These are phyloP conservation scores for Nyctibius grandis DNA, from an alignment of 2,797 vertebrate species.

Conservation along the genomic window DNA sequence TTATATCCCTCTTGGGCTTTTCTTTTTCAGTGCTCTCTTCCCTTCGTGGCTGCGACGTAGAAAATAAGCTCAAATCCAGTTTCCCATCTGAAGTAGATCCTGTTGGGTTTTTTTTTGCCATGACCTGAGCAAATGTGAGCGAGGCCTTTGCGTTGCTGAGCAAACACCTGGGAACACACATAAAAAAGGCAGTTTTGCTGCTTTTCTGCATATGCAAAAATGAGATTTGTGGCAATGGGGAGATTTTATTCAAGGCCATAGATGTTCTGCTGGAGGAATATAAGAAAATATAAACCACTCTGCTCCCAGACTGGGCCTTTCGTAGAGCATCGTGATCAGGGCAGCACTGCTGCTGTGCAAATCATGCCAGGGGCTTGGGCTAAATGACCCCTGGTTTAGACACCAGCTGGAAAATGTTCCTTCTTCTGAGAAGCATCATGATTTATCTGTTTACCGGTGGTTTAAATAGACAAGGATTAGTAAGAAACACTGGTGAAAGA, in stretches of 20 bases:
- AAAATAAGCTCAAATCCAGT: neutral
- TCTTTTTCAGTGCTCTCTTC: neutral
- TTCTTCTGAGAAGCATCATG: neutral
- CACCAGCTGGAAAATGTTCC: neutral
- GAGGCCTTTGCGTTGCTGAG: neutral
- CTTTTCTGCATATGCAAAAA: neutral
- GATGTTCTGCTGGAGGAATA: neutral
- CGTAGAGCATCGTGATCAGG: neutral
- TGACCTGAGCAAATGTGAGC: neutral
- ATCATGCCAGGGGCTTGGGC: fast-evolving
- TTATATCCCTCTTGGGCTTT: constrained; percentile 15
- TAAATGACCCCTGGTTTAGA: neutral
- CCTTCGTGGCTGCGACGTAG: neutral
- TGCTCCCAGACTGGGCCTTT: neutral
- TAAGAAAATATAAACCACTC: neutral
- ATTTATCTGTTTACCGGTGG: neutral
- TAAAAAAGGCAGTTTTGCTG: neutral
- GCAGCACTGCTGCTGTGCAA: neutral
- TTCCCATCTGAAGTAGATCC: neutral
- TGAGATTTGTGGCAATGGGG: neutral
- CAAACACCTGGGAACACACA: neutral
- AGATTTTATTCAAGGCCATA: neutral
- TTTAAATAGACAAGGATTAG: no score
- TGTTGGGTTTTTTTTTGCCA: neutral
- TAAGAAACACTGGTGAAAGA: neutral